Base-by-base conservation (phyloP, 2,888 invertebrate species). In the Alsophila aescularia region DNA sequence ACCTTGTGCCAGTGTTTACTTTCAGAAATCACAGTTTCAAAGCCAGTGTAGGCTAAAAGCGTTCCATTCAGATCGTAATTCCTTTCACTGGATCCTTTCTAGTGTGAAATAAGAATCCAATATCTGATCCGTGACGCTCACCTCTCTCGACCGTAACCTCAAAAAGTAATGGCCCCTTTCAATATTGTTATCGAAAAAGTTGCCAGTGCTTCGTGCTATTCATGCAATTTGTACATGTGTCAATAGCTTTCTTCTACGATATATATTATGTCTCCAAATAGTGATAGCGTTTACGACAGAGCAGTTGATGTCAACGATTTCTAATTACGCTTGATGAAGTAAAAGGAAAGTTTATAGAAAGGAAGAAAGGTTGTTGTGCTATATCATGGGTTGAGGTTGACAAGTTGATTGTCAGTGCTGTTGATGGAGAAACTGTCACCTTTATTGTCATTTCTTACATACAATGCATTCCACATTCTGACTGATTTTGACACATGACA, bases 91-190 rank as follows among this genome's bases (percentile, higher is more conserved):
- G 40, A 58, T 52, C 40, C 43, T 52, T 50, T 50, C 47, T 47
- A 55, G 55, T 58, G 55, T 47, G 47, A 52, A 61, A 58, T 55
- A 58, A 55, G 52, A 56, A 54, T 52, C 43, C 47, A 49, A 52
- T 50, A 58, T 42, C 37, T 47, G 27, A 51, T 45, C 36, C 37
- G 24, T 34, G 3, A 27, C 21, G 27, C 12, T 18, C 27, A 41
- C 45, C 49, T 41, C 18, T 15, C 27, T 43, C 39, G 27, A 49
- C 32, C 36, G 16, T 21, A 16, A 53, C 49, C 55, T 55, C 53
- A 42, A 47, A 52, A 27, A 45, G 32, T 21, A 48, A 50, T 47
- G 15, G 32, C 18, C n/a, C 49, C 37, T 47, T 44, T 40, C 41
- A 40, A 48, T 59, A 34, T n/a, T 44, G 31, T 16, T 35, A 51